Evolutionary conservation across 1,140 invertebrate genomes (phyloP).

Genomic region (Solenopsis invicta): DNA sequence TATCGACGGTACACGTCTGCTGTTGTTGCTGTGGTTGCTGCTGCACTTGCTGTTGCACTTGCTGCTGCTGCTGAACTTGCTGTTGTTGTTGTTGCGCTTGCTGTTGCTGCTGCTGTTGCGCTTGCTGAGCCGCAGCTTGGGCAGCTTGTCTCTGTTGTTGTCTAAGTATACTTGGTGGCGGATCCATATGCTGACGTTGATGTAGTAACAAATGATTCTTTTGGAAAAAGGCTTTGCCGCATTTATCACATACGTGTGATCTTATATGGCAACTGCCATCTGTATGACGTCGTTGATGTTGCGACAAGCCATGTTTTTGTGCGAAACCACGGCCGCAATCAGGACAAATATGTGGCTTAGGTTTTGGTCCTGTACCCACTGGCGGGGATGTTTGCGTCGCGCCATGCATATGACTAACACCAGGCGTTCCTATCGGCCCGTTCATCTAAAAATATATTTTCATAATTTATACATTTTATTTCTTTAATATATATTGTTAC

Average conservation of each 20-base stretch:
- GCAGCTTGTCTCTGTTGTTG: slow-evolving; percentile 87
- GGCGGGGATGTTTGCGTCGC: slow-evolving; percentile 86
- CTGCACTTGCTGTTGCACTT: slow-evolving; percentile 73
- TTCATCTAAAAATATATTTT: slow-evolving; percentile 82
- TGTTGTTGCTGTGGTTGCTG: slow-evolving; percentile 79
- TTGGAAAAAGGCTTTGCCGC: slow-evolving; percentile 95
- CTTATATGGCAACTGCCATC: slow-evolving; percentile 93
- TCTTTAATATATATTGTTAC: background rate
- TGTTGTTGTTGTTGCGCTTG: slow-evolving; percentile 77
- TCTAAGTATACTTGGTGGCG: slow-evolving; percentile 87
- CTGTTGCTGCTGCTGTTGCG: slow-evolving; percentile 79
- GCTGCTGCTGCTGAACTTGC: slow-evolving; percentile 78
- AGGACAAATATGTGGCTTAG: slow-evolving; percentile 93
- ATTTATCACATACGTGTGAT: slow-evolving; percentile 93
- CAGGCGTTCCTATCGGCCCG: slow-evolving; percentile 82
- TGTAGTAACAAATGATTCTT: slow-evolving; percentile 94
- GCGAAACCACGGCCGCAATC: slow-evolving; percentile 95
- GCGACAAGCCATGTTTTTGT: slow-evolving; percentile 92
- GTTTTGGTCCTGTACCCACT: slow-evolving; percentile 86
- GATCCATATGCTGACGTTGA: slow-evolving; percentile 93
- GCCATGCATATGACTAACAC: slow-evolving; percentile 85
- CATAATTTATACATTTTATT: slow-evolving; percentile 12
- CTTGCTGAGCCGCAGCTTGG: slow-evolving; percentile 84
- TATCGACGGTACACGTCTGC: slow-evolving; percentile 79
- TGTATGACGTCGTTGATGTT: slow-evolving; percentile 92